Evolutionary conservation across 2,797 vertebrate genomes (phyloP).

Genomic region (Ctenopoma multispine): DNA sequence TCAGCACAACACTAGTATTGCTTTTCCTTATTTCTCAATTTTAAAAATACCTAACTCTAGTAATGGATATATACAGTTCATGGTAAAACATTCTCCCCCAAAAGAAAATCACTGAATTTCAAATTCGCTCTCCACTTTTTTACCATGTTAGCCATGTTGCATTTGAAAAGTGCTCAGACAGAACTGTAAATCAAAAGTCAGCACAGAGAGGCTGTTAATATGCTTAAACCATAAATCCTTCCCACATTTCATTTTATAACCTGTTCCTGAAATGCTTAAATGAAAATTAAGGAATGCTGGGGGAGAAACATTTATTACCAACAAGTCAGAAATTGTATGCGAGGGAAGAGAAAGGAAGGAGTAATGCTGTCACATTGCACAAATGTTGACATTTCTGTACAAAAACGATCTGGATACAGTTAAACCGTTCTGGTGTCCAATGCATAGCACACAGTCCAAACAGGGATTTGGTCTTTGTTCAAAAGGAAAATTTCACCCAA

Average conservation of each 20-base stretch:
- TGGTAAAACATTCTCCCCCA: constrained; percentile 10
- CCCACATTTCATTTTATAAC: constrained; percentile 23
- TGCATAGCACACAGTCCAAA: constrained; percentile 63
- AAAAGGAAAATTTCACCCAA: constrained; percentile 46
- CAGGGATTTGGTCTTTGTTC: constrained; percentile 63
- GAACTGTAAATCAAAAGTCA: constrained; percentile 38
- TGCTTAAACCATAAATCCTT: constrained; percentile 27
- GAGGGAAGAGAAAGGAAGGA: constrained; percentile 40
- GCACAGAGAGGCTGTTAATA: constrained; percentile 16
- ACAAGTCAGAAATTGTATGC: constrained; percentile 52
- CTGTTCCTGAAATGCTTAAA: constrained; percentile 21
- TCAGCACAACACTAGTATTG: constrained; percentile 32
- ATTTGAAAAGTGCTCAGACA: constrained; percentile 21
- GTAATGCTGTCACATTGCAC: constrained; percentile 68
- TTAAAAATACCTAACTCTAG: constrained; percentile 17
- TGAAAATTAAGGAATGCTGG: constrained; percentile 45
- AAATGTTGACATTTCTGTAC: constrained; percentile 64
- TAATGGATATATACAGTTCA: constrained; percentile 20
- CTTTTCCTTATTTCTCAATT: constrained; percentile 32
- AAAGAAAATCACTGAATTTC: constrained; percentile 10
- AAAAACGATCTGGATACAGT: constrained; percentile 52
- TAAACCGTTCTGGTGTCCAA: constrained; percentile 52
- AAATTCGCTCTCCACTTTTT: background rate
- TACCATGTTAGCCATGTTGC: background rate
- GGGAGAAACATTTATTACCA: constrained; percentile 73